phyloP scores from a whole-genome alignment of 2,113 vertebrate genomes.

The Chloropsis cyanopogon region DNA sequence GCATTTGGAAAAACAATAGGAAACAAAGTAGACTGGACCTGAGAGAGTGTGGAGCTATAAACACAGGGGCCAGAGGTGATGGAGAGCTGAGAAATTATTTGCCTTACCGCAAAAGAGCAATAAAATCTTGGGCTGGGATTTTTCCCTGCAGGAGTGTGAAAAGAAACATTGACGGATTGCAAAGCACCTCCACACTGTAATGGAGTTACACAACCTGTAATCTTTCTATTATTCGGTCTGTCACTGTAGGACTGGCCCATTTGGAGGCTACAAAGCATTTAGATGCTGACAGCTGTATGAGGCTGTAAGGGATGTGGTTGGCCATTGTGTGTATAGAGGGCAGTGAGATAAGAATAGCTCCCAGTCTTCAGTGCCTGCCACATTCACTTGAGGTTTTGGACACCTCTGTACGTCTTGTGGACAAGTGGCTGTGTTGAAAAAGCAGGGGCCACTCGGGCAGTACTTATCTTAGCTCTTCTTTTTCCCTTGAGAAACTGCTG shows the following conservation, averaged over 20 bases:
- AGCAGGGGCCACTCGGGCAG: not conserved
- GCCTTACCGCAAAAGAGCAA: not conserved
- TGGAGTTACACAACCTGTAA: not conserved
- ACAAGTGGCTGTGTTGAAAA: conserved; percentile 40
- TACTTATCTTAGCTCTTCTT: conserved; percentile 19
- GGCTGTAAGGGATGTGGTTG: not conserved
- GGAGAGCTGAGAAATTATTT: not conserved
- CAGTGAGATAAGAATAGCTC: conserved; percentile 6
- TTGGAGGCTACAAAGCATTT: conserved; percentile 14
- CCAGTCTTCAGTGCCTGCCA: not conserved
- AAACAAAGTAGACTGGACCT: not conserved
- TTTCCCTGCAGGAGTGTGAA: not conserved
- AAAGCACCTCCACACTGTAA: not conserved
- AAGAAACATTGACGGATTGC: not conserved
- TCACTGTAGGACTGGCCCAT: not conserved
- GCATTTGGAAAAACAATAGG: not conserved
- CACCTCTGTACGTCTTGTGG: not conserved
- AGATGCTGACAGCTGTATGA: not conserved
- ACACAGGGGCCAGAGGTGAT: not conserved
- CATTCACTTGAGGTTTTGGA: not conserved
- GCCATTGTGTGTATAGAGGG: not conserved
- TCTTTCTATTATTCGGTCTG: not conserved
- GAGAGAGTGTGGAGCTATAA: not conserved
- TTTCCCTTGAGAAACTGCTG: conserved; percentile 40
- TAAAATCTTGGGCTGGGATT: not conserved